Conservation (phyloP, 1,140 invertebrate species). For the Meloidogyne hapla region DNA sequence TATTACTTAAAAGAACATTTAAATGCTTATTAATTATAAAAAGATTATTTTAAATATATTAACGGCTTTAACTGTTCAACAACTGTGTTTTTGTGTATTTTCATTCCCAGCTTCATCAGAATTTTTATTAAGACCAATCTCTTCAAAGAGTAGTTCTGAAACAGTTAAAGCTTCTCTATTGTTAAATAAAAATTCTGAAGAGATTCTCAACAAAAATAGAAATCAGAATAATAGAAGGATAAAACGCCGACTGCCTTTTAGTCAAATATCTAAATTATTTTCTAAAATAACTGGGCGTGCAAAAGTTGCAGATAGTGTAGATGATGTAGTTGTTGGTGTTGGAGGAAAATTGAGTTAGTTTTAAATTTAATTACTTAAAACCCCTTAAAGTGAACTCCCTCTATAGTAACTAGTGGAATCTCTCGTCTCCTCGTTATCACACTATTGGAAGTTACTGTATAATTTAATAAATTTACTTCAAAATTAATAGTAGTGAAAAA, state of each 20-base stretch:
- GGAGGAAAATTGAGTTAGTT: not conserved
- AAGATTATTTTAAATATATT: not conserved
- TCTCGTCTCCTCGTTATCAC: too few relatives aligned
- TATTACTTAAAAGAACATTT: not conserved
- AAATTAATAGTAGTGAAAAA: not conserved
- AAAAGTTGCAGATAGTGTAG: not conserved
- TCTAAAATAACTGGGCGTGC: conserved; percentile 12
- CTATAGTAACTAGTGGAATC: too few relatives aligned
- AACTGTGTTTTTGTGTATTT: not conserved
- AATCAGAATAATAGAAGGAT: not conserved
- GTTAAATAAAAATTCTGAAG: too few relatives aligned
- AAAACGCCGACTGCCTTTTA: conserved; percentile 2
- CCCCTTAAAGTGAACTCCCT: too few relatives aligned
- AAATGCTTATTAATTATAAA: conserved; percentile 1
- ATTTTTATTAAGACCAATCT: too few relatives aligned
- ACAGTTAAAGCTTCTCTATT: too few relatives aligned
- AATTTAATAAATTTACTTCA: not conserved
- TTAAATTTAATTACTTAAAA: too few relatives aligned
- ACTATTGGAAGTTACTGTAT: too few relatives aligned
- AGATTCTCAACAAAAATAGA: too few relatives aligned
- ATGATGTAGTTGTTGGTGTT: not conserved
- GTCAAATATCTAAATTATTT: conserved; percentile 12
- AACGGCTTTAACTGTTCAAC: not conserved
- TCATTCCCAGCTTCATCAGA: too few relatives aligned
- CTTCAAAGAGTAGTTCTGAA: too few relatives aligned